Evolutionary conservation across 2,113 vertebrate species (phyloP).

Genomic region (Paracyprichromis sp.): DNA sequence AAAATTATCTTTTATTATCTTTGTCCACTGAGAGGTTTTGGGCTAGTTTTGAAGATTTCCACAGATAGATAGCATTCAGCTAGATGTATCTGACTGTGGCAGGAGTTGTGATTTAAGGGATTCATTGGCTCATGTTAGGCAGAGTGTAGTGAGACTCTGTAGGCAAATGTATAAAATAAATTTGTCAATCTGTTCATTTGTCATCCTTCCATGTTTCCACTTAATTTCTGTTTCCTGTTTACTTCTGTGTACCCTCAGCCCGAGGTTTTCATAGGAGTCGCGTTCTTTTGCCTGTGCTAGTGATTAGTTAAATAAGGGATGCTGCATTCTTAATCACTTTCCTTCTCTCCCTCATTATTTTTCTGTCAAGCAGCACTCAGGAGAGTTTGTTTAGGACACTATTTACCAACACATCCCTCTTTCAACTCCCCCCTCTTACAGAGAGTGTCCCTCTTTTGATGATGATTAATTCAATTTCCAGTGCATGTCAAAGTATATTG

Average conservation of each 20-base stretch:
- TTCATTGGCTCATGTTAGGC: not conserved
- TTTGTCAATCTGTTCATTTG: not conserved
- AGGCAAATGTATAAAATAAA: not conserved
- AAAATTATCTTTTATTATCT: not conserved
- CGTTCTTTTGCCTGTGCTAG: not conserved
- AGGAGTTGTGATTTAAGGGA: not conserved
- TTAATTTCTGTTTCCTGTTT: not conserved
- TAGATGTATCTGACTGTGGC: not conserved
- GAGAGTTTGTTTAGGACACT: slow-evolving; percentile 29
- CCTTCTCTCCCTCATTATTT: slow-evolving; percentile 42
- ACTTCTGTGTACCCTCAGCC: not conserved
- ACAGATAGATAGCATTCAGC: not conserved
- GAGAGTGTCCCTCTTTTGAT: slow-evolving; percentile 6
- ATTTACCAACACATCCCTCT: slow-evolving; percentile 31
- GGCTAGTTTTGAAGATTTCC: not conserved
- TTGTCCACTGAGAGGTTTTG: not conserved
- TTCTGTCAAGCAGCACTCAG: slow-evolving; percentile 31
- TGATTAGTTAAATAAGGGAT: slow-evolving; percentile 22
- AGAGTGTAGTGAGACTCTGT: not conserved
- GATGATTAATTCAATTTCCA: slow-evolving; percentile 35
- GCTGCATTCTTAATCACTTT: slow-evolving; percentile 29
- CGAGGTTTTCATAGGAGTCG: slow-evolving; percentile 2
- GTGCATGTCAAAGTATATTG: slow-evolving; percentile 4
- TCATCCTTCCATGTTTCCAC: not conserved
- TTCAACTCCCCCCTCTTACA: not conserved